Evolutionary conservation across 2,888 invertebrate species (phyloP), one percentile per base, ranked within the genome.

Genomic region (Nowickia ferox): DNA sequence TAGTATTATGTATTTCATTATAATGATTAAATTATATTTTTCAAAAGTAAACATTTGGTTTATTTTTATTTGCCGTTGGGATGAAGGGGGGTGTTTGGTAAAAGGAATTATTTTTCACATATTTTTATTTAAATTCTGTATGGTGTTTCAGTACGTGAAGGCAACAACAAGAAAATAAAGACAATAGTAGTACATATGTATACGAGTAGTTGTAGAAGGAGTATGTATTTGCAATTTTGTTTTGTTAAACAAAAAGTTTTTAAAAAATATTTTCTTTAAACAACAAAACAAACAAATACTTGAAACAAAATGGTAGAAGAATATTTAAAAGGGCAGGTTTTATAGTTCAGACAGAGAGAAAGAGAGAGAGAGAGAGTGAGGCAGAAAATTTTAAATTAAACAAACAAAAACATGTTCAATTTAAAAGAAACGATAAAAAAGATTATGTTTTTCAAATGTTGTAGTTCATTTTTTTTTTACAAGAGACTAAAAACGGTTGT

Each of bases 381-480:
- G 22, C 9, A 44, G 48, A 30, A 15, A 57, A 15, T 38, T 66
- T 55, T 9, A 44, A 42, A 30, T 42, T n/a, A 53, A 71, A 44
- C 46, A 71, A 76, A 68, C 63, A 66, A 53, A 61, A 38, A 19
- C 68, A 17, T 51, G 13, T 63, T 66, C 9, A 66, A 55, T 65
- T 72, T 19, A 71, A 63, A 22, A 59, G 10, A 55, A 61, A 30
- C 17, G 19, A 42, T 51, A 46, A 79, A 78, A 71, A 78, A 84
- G 55, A 86, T 90, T 88, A 91, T 91, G 91, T 91, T 91, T 91
- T 91, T 91, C 91, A 91, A 91, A 91, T 91, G 91, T 91, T 91
- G 91, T 90, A 90, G 89, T 91, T 90, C 88, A 86, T 88, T 87
- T 89, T 88, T 87, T 53, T 57, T 46, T 46, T 68, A 48, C 17